These are phyloP conservation scores for Alentia gelatinosa DNA, from an alignment of 2,888 invertebrate genomes.

Conservation along the genomic window DNA sequence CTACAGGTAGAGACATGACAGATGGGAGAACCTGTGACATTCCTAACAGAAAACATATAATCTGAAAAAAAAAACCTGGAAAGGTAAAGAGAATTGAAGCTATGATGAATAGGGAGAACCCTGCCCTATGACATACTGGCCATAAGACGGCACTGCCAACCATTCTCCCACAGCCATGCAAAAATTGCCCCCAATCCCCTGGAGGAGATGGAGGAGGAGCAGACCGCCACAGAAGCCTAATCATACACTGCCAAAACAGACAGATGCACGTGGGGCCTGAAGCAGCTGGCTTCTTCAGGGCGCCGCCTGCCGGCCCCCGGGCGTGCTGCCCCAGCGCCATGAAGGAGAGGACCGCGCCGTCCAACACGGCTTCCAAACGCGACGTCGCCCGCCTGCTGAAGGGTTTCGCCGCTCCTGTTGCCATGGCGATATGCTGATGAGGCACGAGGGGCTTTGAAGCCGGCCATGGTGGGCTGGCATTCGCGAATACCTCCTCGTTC, in stretches of 20 bases:
- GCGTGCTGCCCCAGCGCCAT: neutral
- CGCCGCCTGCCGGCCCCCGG: neutral
- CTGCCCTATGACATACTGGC: neutral
- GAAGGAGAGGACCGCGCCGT: neutral
- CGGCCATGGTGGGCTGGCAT: neutral
- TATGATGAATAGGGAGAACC: neutral
- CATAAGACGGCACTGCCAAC: neutral
- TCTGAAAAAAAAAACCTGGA: too few species aligned
- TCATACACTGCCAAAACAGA: neutral
- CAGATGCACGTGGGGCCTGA: neutral
- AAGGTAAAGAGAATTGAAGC: too few species aligned
- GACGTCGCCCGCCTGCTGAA: neutral
- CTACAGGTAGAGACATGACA: too few species aligned
- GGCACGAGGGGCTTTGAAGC: neutral
- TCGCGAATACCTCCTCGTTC: neutral
- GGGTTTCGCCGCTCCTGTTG: neutral
- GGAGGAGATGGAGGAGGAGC: neutral
- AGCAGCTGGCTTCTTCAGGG: neutral
- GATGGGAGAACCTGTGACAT: too few species aligned
- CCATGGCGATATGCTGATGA: constrained; percentile 41
- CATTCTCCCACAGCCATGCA: neutral
- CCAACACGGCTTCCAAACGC: neutral
- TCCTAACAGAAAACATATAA: too few species aligned
- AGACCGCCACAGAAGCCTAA: neutral
- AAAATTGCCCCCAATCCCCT: neutral